Conservation (phyloP, 2,888 invertebrate species). For the Protonemura montana region DNA sequence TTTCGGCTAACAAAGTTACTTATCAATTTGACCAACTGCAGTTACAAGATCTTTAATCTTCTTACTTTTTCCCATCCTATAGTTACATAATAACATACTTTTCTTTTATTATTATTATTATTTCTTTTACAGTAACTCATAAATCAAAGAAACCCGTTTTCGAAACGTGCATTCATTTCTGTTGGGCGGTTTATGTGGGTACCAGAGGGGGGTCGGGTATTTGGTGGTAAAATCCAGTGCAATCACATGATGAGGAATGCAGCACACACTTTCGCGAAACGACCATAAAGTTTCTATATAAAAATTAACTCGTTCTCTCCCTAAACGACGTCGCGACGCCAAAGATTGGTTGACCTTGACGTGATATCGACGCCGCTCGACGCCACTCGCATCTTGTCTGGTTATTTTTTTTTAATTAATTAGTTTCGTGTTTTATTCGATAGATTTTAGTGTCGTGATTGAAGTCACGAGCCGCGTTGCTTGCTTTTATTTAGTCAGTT, state of each 20-base stretch:
- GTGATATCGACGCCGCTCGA: neutral
- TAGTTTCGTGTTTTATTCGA: neutral
- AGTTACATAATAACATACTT: neutral
- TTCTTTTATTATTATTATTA: neutral
- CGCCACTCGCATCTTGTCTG: neutral
- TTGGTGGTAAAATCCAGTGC: too few relatives aligned
- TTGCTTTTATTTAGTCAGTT: neutral
- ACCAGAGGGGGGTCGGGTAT: neutral
- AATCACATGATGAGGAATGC: neutral
- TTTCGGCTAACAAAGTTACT: neutral
- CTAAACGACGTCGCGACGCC: neutral
- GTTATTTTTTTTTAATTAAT: neutral
- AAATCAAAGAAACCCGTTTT: neutral
- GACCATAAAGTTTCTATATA: slow-evolving; percentile 26
- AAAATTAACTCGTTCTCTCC: slow-evolving; percentile 12
- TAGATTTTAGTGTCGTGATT: neutral
- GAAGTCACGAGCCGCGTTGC: neutral
- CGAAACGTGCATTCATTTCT: neutral
- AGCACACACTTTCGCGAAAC: slow-evolving; percentile 13
- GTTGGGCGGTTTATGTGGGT: too few relatives aligned
- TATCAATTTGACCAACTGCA: neutral
- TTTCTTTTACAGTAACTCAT: too few relatives aligned
- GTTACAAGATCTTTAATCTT: neutral
- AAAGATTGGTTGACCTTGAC: neutral
- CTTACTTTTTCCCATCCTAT: neutral